Evolutionary conservation across 2,113 vertebrate species (phyloP), one percentile per base, ranked within the genome.

Genomic region (Ailuropoda melanoleuca): DNA sequence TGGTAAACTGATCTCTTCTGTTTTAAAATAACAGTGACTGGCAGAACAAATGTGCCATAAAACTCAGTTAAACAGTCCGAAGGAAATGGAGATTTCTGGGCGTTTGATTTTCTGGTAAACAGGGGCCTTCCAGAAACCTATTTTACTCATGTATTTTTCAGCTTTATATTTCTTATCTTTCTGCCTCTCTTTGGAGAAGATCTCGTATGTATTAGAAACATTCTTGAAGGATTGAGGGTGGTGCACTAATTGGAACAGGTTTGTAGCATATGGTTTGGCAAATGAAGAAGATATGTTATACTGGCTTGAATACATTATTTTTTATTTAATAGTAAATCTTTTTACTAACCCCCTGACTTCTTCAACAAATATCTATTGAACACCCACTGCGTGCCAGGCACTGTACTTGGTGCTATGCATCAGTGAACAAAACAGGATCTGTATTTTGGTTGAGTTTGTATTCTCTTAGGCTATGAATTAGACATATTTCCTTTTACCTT

Each of bases 361-460:
- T 80, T 86, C 55, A 88, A 4, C n/a, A 87, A 60, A 48, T 70
- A 78, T 72, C 86, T 72, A 11, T 88, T 78, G 21, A 90, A 68
- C 24, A 82, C 64, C 2, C 31, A 88, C 34, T 68, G 37, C 74
- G 15, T 97, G 37, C 72, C 55, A 77, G 64, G 26, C 56, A 85
- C 37, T 93, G 23, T 56, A 80, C 24, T 93, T 89, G 4, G 1
- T 84, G 39, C 72, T 66, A 83, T 60, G 48, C 37, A 89, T 92
- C 24, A 94, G 21, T 93, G 19, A 94, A 90, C 48, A 87, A 82
- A 90, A 94, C 12, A 81, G 66, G 34, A 81, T 90, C n/a, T 87
- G 31, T 92, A 58, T 66, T 64, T 77, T 68, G 83, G 19, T 90
- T 72, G 17, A 86, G 11, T 8, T 85, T 92, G 17, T 53, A 62